A percentile compares a stretch with the other conserved stretches of the same genome.
Evolutionary conservation across 2,888 invertebrate species (phyloP).

Genomic region (Philaethria dido): DNA sequence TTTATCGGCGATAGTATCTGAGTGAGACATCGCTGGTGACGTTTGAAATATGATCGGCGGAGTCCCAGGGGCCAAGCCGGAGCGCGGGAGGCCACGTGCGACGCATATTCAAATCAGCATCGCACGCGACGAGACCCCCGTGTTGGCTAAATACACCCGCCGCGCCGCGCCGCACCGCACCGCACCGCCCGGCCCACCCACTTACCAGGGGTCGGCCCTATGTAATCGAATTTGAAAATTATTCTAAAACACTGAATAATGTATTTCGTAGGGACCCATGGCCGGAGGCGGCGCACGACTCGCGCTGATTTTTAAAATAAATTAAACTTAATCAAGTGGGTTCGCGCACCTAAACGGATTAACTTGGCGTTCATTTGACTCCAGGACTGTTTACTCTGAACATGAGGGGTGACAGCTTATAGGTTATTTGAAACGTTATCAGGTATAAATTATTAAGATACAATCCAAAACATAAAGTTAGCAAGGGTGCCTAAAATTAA

Average conservation of each 20-base stretch:
- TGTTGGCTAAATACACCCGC: constrained; percentile 84
- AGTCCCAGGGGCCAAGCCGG: constrained; percentile 68
- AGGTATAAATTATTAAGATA: constrained; percentile 57
- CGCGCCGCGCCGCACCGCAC: constrained; percentile 46
- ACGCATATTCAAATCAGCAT: constrained; percentile 82
- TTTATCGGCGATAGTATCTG: constrained; percentile 83
- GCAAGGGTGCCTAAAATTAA: constrained; percentile 6
- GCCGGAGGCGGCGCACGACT: constrained; percentile 74
- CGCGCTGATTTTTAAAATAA: constrained; percentile 83
- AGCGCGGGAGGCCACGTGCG: constrained; percentile 76
- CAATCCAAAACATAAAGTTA: constrained; percentile 16
- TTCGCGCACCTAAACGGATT: constrained; percentile 84
- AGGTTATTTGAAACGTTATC: constrained; percentile 73
- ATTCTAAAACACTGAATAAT: constrained; percentile 85
- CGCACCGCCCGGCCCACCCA: constrained; percentile 53
- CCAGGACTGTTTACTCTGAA: constrained; percentile 71
- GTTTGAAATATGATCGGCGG: constrained; percentile 83
- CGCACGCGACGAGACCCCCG: constrained; percentile 80
- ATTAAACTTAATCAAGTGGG: constrained; percentile 84
- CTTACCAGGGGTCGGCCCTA: constrained; percentile 83
- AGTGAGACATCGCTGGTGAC: constrained; percentile 84
- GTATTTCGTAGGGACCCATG: constrained; percentile 77
- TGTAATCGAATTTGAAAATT: constrained; percentile 85
- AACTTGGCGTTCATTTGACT: constrained; percentile 83
- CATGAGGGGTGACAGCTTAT: constrained; percentile 72